phyloP scores from a whole-genome alignment of 2,888 invertebrate genomes.

The Eledona agricola region DNA sequence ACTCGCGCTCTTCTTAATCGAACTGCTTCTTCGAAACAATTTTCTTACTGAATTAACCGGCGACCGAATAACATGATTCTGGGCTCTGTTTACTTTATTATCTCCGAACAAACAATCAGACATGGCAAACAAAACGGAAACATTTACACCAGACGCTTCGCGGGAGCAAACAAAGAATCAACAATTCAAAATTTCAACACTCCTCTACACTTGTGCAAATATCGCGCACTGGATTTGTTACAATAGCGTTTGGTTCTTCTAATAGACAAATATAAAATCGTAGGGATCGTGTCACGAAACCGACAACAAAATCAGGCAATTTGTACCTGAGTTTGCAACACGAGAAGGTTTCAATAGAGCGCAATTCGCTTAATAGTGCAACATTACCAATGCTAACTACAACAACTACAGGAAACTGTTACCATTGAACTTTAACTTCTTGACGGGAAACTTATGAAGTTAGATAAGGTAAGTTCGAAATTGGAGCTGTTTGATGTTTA shows the following conservation, averaged over 20 bases:
- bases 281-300: too few species aligned
- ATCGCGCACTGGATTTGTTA: too few species aligned
- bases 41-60: conserved; percentile 1
- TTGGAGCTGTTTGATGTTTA: conserved; percentile 17
- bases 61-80: background rate
- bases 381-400: conserved; percentile 13
- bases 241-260: too few species aligned
- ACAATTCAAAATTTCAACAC: conserved; percentile 4
- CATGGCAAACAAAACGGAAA: conserved; percentile 13
- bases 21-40: background rate
- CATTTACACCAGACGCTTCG: conserved; percentile 12
- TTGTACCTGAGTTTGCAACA: too few species aligned
- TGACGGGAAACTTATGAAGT: conserved; percentile 23
- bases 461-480: conserved; percentile 20
- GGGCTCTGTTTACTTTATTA: conserved; percentile 17
- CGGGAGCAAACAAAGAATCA: conserved; percentile 11
- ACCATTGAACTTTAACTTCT: conserved; percentile 25
- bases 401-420: conserved; percentile 20
- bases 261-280: too few species aligned
- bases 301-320: too few species aligned
- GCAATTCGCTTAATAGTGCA: conserved; percentile 20
- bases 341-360: too few species aligned
- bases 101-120: conserved; percentile 22
- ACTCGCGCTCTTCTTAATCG: too few species aligned
- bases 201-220: too few species aligned